phyloP scores from a whole-genome alignment of 2,113 vertebrate genomes.

The human (Homo sapiens) region GRCh38 chr21:23133501-23134000 shows the following conservation, averaged over 20 bases:
- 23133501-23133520: neutral
- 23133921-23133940: neutral
- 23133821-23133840: neutral
- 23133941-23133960: neutral
- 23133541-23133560: neutral
- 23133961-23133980: neutral
- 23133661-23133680: neutral
- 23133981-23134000: neutral
- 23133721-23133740: neutral
- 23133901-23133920: neutral
- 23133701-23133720: neutral
- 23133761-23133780: neutral
- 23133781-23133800: neutral
- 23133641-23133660: neutral
- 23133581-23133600: neutral
- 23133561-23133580: no score
- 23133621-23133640: neutral
- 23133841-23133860: neutral
- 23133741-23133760: neutral
- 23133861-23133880: neutral
- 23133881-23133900: neutral
- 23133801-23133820: neutral
- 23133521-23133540: neutral
- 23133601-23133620: neutral
- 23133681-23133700: neutral